Evolutionary conservation across 2,888 invertebrate species (phyloP).

Genomic region (Hybos culiciformis): DNA sequence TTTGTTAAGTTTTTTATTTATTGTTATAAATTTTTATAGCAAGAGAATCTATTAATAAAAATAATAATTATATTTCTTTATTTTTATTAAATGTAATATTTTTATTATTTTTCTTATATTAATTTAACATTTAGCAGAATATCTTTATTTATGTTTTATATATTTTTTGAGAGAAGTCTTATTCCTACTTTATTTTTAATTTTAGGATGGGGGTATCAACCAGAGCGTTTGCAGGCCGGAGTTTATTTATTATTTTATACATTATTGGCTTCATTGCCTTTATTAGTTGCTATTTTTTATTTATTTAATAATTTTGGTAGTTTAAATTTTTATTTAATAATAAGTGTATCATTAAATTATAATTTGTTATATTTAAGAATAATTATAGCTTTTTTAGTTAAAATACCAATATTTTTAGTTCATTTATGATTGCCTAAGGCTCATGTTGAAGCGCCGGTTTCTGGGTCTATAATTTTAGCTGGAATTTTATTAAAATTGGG

Average conservation of each 20-base stretch:
- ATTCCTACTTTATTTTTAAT: conserved; percentile 54
- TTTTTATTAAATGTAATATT: conserved; percentile 41
- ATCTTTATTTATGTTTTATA: conserved; percentile 52
- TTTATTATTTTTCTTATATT: conserved; percentile 42
- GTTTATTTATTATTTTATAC: conserved; percentile 59
- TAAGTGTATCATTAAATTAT: conserved; percentile 33
- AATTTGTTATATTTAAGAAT: conserved; percentile 41
- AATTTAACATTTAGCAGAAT: conserved; percentile 42
- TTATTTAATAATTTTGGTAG: conserved; percentile 28
- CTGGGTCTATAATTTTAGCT: conserved; percentile 61
- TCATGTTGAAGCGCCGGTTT: conserved; percentile 61
- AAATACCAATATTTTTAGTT: conserved; percentile 54
- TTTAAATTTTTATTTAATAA: conserved; percentile 42
- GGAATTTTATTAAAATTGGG: conserved; percentile 60
- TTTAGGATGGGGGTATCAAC: conserved; percentile 53
- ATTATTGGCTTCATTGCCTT: conserved; percentile 47
- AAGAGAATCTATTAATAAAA: conserved; percentile 36
- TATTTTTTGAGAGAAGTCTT: conserved; percentile 55
- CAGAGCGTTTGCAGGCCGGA: conserved; percentile 51
- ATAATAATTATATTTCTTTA: conserved; percentile 37
- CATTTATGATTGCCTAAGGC: conserved; percentile 61
- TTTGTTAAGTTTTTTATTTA: conserved; percentile 39
- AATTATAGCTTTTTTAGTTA: conserved; percentile 53
- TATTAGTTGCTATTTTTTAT: conserved; percentile 26
- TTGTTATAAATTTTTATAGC: conserved; percentile 37